phyloP scores from a whole-genome alignment of 1,140 invertebrate genomes.

The Papilio xuthus region DNA sequence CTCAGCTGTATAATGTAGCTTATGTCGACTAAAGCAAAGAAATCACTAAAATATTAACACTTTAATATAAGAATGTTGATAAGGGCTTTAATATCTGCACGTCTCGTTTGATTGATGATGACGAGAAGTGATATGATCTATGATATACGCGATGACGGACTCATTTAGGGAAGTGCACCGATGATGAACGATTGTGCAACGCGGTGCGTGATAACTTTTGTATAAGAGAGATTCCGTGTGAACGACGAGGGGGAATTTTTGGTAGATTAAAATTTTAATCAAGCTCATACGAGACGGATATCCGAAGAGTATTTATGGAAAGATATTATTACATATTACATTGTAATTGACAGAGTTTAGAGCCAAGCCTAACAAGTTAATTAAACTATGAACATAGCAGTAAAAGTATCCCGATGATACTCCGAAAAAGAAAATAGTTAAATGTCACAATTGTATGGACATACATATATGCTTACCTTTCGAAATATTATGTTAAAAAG shows the following conservation, averaged over 20 bases:
- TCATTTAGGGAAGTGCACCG: slow-evolving; percentile 54
- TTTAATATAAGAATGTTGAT: slow-evolving; percentile 16
- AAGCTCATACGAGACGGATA: background rate
- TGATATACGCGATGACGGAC: slow-evolving; percentile 44
- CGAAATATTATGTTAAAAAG: background rate
- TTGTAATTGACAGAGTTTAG: no score
- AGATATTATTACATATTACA: background rate
- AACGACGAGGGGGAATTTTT: background rate
- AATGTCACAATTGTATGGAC: no score
- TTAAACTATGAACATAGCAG: no score
- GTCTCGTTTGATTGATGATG: slow-evolving; percentile 43
- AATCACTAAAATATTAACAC: slow-evolving; percentile 27
- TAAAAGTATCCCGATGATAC: no score
- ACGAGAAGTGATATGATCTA: slow-evolving; percentile 30
- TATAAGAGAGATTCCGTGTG: slow-evolving; percentile 2
- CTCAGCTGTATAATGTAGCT: background rate
- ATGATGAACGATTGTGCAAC: slow-evolving; percentile 56
- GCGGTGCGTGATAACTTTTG: slow-evolving; percentile 48
- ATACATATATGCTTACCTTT: no score
- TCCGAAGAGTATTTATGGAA: background rate
- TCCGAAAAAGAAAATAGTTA: no score
- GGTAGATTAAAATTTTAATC: slow-evolving; percentile 3
- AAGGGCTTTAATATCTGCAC: slow-evolving; percentile 22
- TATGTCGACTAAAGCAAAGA: background rate
- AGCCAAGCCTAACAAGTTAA: no score